Evolutionary conservation across 1,140 invertebrate genomes (phyloP).

Genomic region (Drosophila rufa): DNA sequence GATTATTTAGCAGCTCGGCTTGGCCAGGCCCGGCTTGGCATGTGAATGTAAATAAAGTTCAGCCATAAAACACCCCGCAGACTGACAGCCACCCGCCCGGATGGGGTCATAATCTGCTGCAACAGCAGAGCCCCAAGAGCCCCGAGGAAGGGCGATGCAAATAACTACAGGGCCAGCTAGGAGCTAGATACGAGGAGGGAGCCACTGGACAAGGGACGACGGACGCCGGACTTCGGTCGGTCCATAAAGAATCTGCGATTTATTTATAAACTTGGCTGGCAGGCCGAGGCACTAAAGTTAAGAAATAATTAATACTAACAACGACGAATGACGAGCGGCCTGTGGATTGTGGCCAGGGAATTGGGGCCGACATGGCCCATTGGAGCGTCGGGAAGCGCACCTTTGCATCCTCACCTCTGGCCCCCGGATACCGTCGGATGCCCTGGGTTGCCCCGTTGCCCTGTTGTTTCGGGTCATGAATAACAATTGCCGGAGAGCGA

Average conservation of each 20-base stretch:
- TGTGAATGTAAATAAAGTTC: slow-evolving; percentile 80
- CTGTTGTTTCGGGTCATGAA: slow-evolving; percentile 63
- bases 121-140: slow-evolving; percentile 23
- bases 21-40: slow-evolving; percentile 11
- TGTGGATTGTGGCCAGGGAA: slow-evolving; percentile 34
- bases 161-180: slow-evolving; percentile 34
- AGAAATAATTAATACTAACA: slow-evolving; percentile 79
- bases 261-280: slow-evolving; percentile 61
- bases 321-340: slow-evolving; percentile 41
- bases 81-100: slow-evolving; percentile 49
- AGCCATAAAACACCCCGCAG: slow-evolving; percentile 71
- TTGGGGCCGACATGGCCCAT: slow-evolving; percentile 10
- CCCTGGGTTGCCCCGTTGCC: not conserved
- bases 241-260: slow-evolving; percentile 58
- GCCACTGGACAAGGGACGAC: slow-evolving; percentile 7
- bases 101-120: slow-evolving; percentile 55
- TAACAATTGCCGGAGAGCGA: slow-evolving; percentile 63
- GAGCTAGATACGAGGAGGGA: not conserved
- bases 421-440: slow-evolving; percentile 1
- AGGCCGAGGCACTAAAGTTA: slow-evolving; percentile 41
- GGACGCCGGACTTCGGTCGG: not conserved
- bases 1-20: slow-evolving; percentile 51
- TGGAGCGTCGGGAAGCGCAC: slow-evolving; percentile 25
- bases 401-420: slow-evolving; percentile 27
- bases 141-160: slow-evolving; percentile 30